phyloP scores from a whole-genome alignment of 92 coral and sea anemone species.

The Bergia puertoricense region DNA sequence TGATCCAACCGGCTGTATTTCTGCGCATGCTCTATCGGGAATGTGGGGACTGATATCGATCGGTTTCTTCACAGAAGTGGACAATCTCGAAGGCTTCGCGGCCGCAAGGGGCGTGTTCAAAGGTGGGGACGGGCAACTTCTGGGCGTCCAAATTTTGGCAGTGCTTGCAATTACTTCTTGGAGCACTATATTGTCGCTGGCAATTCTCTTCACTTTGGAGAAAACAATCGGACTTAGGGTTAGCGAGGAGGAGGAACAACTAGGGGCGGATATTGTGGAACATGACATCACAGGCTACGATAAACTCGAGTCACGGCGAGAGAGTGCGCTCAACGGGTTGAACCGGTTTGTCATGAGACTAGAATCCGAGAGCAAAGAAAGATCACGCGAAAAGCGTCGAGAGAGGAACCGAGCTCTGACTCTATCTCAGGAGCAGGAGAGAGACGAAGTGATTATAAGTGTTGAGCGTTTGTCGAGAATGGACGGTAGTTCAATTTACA shows the following conservation, averaged over 20 bases:
- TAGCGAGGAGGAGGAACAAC: constrained; percentile 72
- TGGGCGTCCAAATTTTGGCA: constrained; percentile 72
- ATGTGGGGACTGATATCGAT: constrained; percentile 84
- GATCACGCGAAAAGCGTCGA: constrained; percentile 25
- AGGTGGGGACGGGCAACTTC: constrained; percentile 72
- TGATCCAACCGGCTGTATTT: constrained; percentile 83
- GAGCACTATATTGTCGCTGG: constrained; percentile 62
- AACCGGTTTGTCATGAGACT: constrained; percentile 27
- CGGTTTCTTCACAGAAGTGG: constrained; percentile 77
- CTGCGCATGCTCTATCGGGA: constrained; percentile 79
- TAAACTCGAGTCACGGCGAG: constrained; percentile 21
- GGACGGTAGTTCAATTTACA: not conserved
- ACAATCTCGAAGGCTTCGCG: constrained; percentile 63
- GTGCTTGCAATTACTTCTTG: constrained; percentile 63
- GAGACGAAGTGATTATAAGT: constrained; percentile 19
- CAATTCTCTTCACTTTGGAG: constrained; percentile 54
- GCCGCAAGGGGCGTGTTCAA: constrained; percentile 60
- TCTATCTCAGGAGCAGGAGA: not conserved
- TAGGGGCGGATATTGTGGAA: constrained; percentile 77
- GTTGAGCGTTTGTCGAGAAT: constrained; percentile 12
- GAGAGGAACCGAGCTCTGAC: not conserved
- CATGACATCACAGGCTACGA: constrained; percentile 63
- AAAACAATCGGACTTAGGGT: constrained; percentile 71
- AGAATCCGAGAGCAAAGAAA: constrained; percentile 40
- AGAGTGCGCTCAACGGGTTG: constrained; percentile 17